phyloP scores from a whole-genome alignment of 2,113 vertebrate species.

The Prolemur simus region DNA sequence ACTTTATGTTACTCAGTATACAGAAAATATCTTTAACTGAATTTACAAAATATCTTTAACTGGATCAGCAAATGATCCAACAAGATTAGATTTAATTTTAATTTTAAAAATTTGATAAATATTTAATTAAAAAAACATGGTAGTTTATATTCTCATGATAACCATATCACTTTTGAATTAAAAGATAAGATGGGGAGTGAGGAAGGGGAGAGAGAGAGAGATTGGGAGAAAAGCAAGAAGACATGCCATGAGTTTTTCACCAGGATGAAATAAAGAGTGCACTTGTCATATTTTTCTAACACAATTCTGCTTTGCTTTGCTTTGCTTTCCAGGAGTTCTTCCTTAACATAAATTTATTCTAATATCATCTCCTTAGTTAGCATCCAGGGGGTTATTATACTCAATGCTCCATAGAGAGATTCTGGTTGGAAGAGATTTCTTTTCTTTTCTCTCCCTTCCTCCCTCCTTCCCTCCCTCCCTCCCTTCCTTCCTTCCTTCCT shows the following conservation, averaged over 20 bases:
- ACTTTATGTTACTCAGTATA: not conserved
- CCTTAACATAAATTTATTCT: not conserved
- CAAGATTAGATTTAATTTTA: not conserved
- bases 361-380: not conserved
- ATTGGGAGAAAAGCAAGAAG: not conserved
- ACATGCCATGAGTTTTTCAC: not conserved
- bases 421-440: not conserved
- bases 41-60: not conserved
- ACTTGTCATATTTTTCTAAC: not conserved
- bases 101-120: not conserved
- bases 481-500: accelerated
- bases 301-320: not conserved
- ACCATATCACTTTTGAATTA: not conserved
- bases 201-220: not conserved
- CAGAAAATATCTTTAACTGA: not conserved
- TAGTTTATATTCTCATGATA: not conserved
- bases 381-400: not conserved
- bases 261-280: not conserved
- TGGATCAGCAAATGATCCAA: not conserved
- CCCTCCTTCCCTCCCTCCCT: too few species aligned
- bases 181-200: not conserved
- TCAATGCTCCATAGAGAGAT: not conserved
- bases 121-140: not conserved
- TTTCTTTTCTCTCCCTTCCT: not conserved
- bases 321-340: not conserved